Percentiles rank a stretch among this genome's conserved stretches.
phyloP scores from a whole-genome alignment of 2,113 vertebrate species.

The Hymenochirus boettgeri region DNA sequence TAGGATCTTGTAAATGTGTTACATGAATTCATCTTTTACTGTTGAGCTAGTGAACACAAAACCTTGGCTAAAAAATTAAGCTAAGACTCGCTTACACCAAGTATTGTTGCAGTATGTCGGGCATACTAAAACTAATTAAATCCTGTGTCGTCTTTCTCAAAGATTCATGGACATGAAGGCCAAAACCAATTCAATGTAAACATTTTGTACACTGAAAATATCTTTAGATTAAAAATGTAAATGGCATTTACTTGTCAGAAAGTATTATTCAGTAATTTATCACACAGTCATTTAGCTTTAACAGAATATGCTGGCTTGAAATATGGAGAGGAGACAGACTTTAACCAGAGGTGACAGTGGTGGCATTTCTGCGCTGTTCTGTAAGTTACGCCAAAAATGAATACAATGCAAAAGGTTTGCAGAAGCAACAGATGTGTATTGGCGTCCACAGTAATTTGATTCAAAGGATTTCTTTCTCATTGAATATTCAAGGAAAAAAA shows the following conservation, averaged over 20 bases:
- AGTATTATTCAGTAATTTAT: background rate
- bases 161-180: background rate
- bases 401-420: background rate
- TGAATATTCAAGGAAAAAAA: background rate
- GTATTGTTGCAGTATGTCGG: background rate
- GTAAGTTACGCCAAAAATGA: background rate
- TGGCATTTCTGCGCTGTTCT: slow-evolving; percentile 9
- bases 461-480: background rate
- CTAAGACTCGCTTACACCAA: too few relatives aligned
- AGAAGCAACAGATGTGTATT: slow-evolving; percentile 1
- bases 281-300: background rate
- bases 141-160: background rate
- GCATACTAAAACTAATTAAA: background rate
- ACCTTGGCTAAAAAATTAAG: too few relatives aligned
- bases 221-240: slow-evolving; percentile 1
- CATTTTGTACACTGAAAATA: background rate
- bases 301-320: background rate
- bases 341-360: slow-evolving; percentile 12
- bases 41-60: too few relatives aligned
- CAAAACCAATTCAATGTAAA: background rate
- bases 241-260: background rate
- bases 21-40: too few relatives aligned
- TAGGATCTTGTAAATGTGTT: too few relatives aligned
- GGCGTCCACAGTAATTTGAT: background rate
- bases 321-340: background rate